Conservation (phyloP, 2,797 vertebrate genomes). For the Etheostoma nigrum region DNA sequence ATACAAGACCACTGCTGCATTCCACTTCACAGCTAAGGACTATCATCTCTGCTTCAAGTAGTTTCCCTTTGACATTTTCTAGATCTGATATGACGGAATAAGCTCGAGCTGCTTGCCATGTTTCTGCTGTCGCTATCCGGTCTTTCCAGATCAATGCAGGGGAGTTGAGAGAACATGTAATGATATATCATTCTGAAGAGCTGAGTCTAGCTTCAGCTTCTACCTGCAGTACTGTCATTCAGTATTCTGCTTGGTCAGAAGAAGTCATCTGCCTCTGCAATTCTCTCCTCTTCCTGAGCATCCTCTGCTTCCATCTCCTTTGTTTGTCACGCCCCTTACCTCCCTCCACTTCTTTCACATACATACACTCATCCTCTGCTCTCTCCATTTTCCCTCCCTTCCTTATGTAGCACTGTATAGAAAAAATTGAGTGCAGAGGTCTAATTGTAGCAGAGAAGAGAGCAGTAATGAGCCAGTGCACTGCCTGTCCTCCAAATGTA, state of each 20-base stretch:
- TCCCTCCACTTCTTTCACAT: constrained; percentile 20
- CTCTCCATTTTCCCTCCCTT: constrained; percentile 33
- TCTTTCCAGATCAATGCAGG: constrained; percentile 50
- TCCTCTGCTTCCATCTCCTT: constrained; percentile 32
- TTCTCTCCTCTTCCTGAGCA: constrained; percentile 48
- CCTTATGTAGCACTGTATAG: constrained; percentile 37
- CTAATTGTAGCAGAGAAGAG: constrained; percentile 74
- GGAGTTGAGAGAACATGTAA: constrained; percentile 36
- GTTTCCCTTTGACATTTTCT: constrained; percentile 48
- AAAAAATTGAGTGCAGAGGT: constrained; percentile 57
- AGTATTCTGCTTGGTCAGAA: constrained; percentile 68
- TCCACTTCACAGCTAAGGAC: constrained; percentile 29
- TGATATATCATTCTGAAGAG: constrained; percentile 45
- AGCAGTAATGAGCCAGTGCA: constrained; percentile 64
- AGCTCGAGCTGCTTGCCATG: constrained; percentile 11
- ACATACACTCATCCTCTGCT: constrained; percentile 36
- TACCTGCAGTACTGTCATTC: constrained; percentile 63
- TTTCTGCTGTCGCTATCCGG: constrained; percentile 42
- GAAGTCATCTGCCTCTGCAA: constrained; percentile 59
- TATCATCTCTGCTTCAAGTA: constrained; percentile 20
- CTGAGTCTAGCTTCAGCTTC: constrained; percentile 32
- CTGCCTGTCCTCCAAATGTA: constrained; percentile 54
- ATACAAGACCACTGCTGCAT: constrained; percentile 21
- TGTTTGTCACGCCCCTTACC: constrained; percentile 10
- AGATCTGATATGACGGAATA: constrained; percentile 51